Evolutionary conservation across 2,113 vertebrate genomes (phyloP).

Genomic region (Amia ocellicauda): DNA sequence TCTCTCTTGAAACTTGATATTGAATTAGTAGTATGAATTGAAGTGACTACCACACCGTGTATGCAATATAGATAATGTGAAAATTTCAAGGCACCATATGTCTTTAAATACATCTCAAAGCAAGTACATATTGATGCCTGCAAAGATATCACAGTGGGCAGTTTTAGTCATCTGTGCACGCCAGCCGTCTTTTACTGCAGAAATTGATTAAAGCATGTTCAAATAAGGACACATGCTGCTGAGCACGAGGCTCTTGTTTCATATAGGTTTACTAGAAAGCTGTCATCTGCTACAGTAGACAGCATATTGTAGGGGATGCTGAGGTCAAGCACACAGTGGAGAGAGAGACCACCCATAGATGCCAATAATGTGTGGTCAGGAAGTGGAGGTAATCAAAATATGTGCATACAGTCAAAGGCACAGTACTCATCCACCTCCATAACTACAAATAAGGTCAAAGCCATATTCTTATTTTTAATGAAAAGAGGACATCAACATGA

Average conservation of each 20-base stretch:
- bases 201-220: not conserved
- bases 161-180: constrained; percentile 4
- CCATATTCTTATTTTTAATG: too few species aligned
- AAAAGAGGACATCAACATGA: too few species aligned
- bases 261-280: not conserved
- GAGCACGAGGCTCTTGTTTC: not conserved
- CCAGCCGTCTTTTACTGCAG: not conserved
- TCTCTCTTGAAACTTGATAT: too few species aligned
- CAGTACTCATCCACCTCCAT: too few species aligned
- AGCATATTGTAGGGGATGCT: not conserved
- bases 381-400: too few species aligned
- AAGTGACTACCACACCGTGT: too few species aligned
- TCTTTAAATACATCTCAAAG: not conserved
- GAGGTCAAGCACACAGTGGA: not conserved
- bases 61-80: too few species aligned
- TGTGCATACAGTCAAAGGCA: too few species aligned
- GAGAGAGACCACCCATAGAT: too few species aligned
- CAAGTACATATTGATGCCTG: not conserved
- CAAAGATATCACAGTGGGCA: not conserved
- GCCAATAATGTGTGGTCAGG: too few species aligned
- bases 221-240: not conserved
- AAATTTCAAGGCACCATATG: not conserved
- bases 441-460: too few species aligned
- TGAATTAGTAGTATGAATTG: too few species aligned
- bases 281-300: constrained; percentile 1